Percentiles rank a stretch among this genome's conserved stretches.
These are phyloP conservation scores for Mythimna albipuncta DNA, from an alignment of 2,888 invertebrate genomes.

Conservation along the genomic window DNA sequence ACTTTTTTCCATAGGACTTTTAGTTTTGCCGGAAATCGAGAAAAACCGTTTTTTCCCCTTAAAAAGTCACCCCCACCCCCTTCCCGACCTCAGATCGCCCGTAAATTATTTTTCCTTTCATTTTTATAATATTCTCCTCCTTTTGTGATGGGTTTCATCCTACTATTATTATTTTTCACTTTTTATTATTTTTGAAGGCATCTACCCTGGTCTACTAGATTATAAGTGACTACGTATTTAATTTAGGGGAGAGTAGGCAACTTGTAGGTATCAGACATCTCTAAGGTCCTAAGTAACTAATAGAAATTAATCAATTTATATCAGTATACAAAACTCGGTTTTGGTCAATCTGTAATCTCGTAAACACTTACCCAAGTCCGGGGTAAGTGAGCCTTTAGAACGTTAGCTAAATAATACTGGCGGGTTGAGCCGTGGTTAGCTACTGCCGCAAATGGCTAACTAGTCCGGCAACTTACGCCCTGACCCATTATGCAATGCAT, in stretches of 20 bases:
- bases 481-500: slow-evolving; percentile 58
- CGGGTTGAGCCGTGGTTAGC: slow-evolving; percentile 58
- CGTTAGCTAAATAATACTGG: slow-evolving; percentile 70
- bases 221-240: background rate
- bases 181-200: too few relatives aligned
- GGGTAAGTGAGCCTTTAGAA: slow-evolving; percentile 44
- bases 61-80: too few relatives aligned
- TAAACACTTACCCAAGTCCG: slow-evolving; percentile 15
- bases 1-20: too few relatives aligned
- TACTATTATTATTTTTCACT: too few relatives aligned
- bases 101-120: too few relatives aligned
- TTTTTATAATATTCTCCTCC: too few relatives aligned
- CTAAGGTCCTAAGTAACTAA: background rate
- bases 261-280: background rate
- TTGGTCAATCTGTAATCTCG: slow-evolving; percentile 7
- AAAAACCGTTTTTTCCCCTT: too few relatives aligned
- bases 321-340: background rate
- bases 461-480: slow-evolving; percentile 52
- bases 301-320: slow-evolving; percentile 11
- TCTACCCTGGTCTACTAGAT: too few relatives aligned
- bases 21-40: too few relatives aligned
- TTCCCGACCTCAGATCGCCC: too few relatives aligned
- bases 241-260: background rate
- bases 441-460: slow-evolving; percentile 70
- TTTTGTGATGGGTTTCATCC: too few relatives aligned